A percentile compares a stretch with the other conserved stretches of the same genome.
phyloP scores from a whole-genome alignment of 2,797 vertebrate genomes.

The Enteromius mattozi region DNA sequence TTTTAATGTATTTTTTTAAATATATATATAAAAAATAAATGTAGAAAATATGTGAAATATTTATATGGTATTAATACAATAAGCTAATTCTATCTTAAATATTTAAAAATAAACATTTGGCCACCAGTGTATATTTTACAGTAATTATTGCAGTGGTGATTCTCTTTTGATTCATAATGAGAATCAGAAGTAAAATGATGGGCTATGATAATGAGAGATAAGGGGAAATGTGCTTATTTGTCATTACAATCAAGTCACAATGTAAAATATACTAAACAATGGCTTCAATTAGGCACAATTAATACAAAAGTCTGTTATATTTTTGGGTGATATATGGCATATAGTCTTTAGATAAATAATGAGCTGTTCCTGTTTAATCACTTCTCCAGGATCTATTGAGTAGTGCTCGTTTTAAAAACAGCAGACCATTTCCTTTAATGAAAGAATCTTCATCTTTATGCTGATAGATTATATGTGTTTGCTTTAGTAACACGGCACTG shows the following conservation, averaged over 20 bases:
- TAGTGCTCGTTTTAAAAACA: background rate
- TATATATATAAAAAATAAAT: no score
- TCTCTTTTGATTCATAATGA: background rate
- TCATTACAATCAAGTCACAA: background rate
- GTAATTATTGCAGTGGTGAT: background rate
- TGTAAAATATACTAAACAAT: background rate
- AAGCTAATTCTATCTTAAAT: no score
- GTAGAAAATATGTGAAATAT: no score
- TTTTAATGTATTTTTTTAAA: background rate
- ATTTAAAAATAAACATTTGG: background rate
- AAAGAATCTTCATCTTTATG: background rate
- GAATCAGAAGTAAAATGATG: background rate
- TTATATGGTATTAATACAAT: no score
- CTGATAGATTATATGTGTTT: background rate
- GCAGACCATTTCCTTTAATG: background rate
- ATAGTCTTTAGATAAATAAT: background rate
- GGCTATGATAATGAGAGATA: background rate
- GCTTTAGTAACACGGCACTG: conserved; percentile 26
- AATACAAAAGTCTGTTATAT: background rate
- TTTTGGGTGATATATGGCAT: background rate
- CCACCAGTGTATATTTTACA: background rate
- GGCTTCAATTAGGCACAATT: background rate
- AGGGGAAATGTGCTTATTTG: background rate
- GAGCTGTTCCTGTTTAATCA: background rate
- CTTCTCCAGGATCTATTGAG: background rate